A percentile compares a stretch with the other conserved stretches of the same genome.
Evolutionary conservation across 2,797 vertebrate genomes (phyloP).

Genomic region (Ptychadena robeensis): DNA sequence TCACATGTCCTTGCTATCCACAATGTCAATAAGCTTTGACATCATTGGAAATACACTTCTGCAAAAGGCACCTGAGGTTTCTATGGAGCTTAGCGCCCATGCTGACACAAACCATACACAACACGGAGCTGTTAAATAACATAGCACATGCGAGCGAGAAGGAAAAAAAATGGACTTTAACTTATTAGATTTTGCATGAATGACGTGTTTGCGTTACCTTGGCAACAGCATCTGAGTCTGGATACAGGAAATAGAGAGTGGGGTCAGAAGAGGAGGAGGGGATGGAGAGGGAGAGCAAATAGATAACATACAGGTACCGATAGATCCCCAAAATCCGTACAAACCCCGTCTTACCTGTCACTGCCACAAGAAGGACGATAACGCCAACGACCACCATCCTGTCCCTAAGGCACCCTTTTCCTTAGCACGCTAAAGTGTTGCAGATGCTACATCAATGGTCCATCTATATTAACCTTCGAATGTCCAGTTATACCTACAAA

Average conservation of each 20-base stretch:
- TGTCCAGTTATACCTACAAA: neutral
- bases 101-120: neutral
- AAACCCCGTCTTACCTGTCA: conserved; percentile 43
- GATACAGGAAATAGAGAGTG: conserved; percentile 50
- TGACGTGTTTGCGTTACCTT: conserved; percentile 36
- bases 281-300: neutral
- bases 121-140: neutral
- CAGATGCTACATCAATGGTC: conserved; percentile 10
- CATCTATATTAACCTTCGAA: neutral
- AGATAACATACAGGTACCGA: conserved; percentile 24
- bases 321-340: neutral
- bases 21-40: neutral
- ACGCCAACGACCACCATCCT: conserved; percentile 25
- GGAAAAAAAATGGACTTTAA: conserved; percentile 19
- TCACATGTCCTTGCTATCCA: neutral
- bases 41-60: neutral
- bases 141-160: neutral
- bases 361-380: conserved; percentile 12
- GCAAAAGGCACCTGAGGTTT: conserved; percentile 2
- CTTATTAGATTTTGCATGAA: conserved; percentile 39
- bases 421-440: neutral
- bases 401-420: neutral
- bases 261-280: conserved; percentile 8
- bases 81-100: neutral
- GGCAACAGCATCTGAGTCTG: conserved; percentile 47